Percentiles rank a stretch among this genome's conserved stretches.
phyloP scores from a whole-genome alignment of 2,113 vertebrate genomes.

The Smithornis capensis region DNA sequence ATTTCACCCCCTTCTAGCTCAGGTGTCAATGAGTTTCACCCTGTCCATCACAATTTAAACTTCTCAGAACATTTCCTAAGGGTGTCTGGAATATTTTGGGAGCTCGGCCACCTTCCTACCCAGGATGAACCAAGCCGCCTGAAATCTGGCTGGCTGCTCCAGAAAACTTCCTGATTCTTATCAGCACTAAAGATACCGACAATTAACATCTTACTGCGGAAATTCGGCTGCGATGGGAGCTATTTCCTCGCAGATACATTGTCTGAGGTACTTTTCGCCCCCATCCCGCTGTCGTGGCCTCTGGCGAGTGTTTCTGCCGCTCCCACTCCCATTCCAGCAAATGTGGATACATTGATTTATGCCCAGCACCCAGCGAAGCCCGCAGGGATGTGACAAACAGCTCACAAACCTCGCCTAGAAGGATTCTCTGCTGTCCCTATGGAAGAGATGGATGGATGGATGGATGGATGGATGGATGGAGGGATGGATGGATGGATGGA shows the following conservation, averaged over 20 bases:
- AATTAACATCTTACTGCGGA: not conserved
- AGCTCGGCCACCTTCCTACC: not conserved
- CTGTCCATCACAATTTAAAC: not conserved
- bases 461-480: no score
- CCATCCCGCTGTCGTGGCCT: not conserved
- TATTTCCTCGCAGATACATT: not conserved
- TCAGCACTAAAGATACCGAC: rapidly evolving
- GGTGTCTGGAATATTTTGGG: rapidly evolving
- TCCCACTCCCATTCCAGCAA: not conserved
- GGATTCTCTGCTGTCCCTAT: not conserved
- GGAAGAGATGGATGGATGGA: not conserved
- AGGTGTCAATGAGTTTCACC: not conserved
- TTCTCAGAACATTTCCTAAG: not conserved
- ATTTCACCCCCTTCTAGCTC: not conserved
- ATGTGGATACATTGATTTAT: not conserved
- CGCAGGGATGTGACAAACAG: not conserved
- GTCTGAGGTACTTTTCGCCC: not conserved
- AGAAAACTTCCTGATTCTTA: not conserved
- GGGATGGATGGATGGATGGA: not conserved
- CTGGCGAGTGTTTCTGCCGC: not conserved
- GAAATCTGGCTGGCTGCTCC: not conserved
- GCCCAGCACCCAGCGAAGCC: not conserved
- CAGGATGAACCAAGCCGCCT: not conserved
- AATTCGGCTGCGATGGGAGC: not conserved
- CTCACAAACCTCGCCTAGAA: not conserved